A percentile compares a stretch with the other conserved stretches of the same genome.
phyloP scores from a whole-genome alignment of 2,113 vertebrate genomes.

The Trachemys scripta region DNA sequence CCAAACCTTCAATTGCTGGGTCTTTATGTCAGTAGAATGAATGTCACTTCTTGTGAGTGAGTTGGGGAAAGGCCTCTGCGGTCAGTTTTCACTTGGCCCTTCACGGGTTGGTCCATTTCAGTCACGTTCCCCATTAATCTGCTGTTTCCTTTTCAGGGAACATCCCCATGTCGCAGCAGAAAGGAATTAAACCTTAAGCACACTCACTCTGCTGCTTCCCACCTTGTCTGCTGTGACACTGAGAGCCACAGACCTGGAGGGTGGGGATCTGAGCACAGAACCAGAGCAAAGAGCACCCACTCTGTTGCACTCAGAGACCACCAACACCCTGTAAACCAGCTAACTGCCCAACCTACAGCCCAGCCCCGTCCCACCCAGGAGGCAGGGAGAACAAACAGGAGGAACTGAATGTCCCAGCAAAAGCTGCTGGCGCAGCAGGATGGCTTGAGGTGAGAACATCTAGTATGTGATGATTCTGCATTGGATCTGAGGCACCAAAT shows the following conservation, averaged over 20 bases:
- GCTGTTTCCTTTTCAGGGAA: neutral
- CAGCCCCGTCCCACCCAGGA: neutral
- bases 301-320: neutral
- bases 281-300: neutral
- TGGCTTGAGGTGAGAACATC: too few relatives aligned
- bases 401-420: accelerated
- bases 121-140: neutral
- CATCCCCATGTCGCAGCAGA: neutral
- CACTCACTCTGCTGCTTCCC: neutral
- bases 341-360: neutral
- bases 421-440: too few relatives aligned
- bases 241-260: neutral
- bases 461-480: too few relatives aligned
- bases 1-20: neutral
- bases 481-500: neutral
- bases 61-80: neutral
- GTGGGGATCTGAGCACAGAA: neutral
- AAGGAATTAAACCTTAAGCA: neutral
- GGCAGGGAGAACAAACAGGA: neutral
- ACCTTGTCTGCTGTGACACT: neutral
- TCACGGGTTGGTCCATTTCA: neutral
- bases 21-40: neutral
- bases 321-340: neutral
- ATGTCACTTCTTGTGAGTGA: neutral
- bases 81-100: neutral